Conservation (phyloP, 64 coral and sea anemone species). For the Cladopsammia gracilis region DNA sequence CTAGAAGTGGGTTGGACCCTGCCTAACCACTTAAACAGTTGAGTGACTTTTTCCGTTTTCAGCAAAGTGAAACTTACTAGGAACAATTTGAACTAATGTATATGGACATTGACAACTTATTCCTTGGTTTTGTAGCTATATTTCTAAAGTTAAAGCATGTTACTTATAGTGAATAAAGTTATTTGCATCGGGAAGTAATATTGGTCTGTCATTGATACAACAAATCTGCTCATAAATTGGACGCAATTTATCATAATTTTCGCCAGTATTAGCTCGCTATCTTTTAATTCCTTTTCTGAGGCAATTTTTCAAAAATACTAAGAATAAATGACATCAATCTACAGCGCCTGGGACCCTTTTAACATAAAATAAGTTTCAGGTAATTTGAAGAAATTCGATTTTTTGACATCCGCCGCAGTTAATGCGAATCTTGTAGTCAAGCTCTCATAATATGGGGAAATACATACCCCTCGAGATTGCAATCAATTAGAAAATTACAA, state of each 20-base stretch:
- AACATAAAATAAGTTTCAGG: slow-evolving; percentile 20
- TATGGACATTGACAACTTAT: too few species aligned
- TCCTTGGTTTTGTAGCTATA: too few species aligned
- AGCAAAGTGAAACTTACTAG: too few species aligned
- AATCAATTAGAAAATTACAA: too few species aligned
- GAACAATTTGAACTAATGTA: too few species aligned
- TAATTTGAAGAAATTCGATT: not conserved
- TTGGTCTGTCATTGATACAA: too few species aligned
- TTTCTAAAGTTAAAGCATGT: too few species aligned
- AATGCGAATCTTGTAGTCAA: not conserved
- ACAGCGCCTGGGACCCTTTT: slow-evolving; percentile 13
- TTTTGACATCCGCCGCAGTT: slow-evolving; percentile 9
- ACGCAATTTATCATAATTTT: slow-evolving; percentile 12
- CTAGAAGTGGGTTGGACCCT: slow-evolving; percentile 19
- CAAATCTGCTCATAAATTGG: not conserved
- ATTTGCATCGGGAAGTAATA: too few species aligned
- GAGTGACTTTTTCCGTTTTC: not conserved
- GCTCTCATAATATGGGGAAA: not conserved
- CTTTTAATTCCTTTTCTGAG: slow-evolving; percentile 20
- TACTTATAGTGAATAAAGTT: too few species aligned
- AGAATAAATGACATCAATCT: slow-evolving; percentile 13
- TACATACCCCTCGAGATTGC: too few species aligned
- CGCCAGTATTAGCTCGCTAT: not conserved
- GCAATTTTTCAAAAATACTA: slow-evolving; percentile 17
- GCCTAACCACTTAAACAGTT: slow-evolving; percentile 7